phyloP scores from a whole-genome alignment of 2,888 invertebrate species.

The Hydraecia micacea region DNA sequence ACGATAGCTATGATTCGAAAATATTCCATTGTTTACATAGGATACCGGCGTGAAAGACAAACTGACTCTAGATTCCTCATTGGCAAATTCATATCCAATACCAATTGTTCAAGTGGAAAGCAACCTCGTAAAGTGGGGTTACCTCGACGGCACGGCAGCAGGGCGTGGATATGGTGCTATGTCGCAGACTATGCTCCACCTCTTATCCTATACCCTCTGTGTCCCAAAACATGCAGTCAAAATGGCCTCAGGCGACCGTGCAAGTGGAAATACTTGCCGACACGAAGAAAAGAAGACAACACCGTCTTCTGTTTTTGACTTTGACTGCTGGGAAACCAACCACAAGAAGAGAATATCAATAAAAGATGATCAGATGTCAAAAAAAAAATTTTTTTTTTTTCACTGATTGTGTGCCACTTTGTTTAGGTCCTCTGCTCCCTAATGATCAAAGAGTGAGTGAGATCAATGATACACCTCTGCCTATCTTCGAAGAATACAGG shows the following conservation, averaged over 20 bases:
- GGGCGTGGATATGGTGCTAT: too few relatives aligned
- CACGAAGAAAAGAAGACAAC: not conserved
- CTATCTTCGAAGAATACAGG: not conserved
- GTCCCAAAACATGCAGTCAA: not conserved
- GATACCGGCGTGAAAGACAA: not conserved
- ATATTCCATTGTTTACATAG: constrained; percentile 40
- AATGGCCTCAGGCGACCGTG: not conserved
- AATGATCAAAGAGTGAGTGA: too few relatives aligned
- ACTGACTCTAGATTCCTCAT: not conserved
- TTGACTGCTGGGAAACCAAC: not conserved
- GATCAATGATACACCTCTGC: not conserved
- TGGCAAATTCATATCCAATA: not conserved
- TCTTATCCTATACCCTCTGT: too few relatives aligned
- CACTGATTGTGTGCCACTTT: too few relatives aligned
- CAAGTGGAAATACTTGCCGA: not conserved
- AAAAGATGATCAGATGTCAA: too few relatives aligned
- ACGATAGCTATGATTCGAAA: constrained; percentile 25
- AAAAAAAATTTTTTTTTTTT: too few relatives aligned
- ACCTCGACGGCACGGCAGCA: too few relatives aligned
- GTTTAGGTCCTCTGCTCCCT: too few relatives aligned
- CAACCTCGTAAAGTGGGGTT: too few relatives aligned
- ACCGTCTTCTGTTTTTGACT: not conserved
- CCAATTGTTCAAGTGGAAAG: not conserved
- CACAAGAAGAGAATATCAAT: not conserved
- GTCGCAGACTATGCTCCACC: too few relatives aligned